A percentile compares a stretch with the other conserved stretches of the same genome.
phyloP scores from a whole-genome alignment of 2,113 vertebrate genomes.

The Bombycilla garrulus region DNA sequence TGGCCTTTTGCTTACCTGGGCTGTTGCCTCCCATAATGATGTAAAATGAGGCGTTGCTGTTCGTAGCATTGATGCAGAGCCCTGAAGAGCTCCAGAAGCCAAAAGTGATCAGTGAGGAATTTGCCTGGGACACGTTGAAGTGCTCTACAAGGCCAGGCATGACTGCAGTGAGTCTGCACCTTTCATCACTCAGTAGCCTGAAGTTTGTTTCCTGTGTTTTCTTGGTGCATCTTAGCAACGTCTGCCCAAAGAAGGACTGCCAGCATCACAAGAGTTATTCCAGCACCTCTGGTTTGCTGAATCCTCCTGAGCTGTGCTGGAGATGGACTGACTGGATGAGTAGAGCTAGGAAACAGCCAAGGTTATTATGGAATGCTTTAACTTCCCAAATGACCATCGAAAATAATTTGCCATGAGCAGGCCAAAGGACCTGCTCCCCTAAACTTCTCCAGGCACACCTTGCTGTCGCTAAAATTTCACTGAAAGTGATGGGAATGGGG shows the following conservation, averaged over 20 bases:
- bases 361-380: not conserved
- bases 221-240: conserved; percentile 33
- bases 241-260: not conserved
- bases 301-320: not conserved
- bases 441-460: not conserved
- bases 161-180: not conserved
- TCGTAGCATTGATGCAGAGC: not conserved
- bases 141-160: conserved; percentile 17
- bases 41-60: not conserved
- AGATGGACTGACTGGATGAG: not conserved
- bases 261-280: not conserved
- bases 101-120: conserved; percentile 2
- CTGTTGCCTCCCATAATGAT: not conserved
- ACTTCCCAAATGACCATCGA: accelerated
- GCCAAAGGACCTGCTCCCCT: not conserved
- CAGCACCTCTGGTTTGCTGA: conserved; percentile 25
- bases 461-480: not conserved
- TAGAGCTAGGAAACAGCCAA: not conserved
- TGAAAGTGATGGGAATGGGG: not conserved
- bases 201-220: conserved; percentile 10
- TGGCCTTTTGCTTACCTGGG: not conserved
- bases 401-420: not conserved
- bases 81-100: not conserved
- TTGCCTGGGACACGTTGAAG: not conserved
- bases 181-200: conserved; percentile 2